Evolutionary conservation across 2,888 invertebrate genomes (phyloP), one percentile per base, ranked within the genome.

Genomic region (Epinotia ramella): DNA sequence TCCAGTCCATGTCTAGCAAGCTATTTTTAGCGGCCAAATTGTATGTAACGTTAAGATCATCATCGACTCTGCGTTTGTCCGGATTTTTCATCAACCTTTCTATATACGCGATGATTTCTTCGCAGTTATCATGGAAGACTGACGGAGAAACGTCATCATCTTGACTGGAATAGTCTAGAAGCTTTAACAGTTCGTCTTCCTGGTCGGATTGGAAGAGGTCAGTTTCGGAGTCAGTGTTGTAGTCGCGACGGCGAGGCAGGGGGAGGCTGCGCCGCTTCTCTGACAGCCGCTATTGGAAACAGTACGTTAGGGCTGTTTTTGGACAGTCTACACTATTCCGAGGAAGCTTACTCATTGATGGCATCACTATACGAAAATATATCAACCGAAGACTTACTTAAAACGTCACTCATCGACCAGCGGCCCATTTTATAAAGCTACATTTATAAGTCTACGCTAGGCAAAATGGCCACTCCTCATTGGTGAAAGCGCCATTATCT

Each of bases 161-260:
- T 84, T 96, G 96, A 80, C 95, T 95, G 81, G 96, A 96, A 88
- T 96, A 96, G 91, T 96, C 96, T 82, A 97, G 94, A 83, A 97
- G 96, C 83, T 96, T 96, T 83, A 97, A 93, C 67, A 97, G 94
- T 90, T 97, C 97, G 81, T 97, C 97, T 86, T 97, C 97, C 90
- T 97, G 97, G 87, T 97, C 97, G 24, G 97, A 97, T 87, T 96
- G 96, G 94, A 96, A 96, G 94, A 97, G 95, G 87, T 97, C 97
- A 65, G 96, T 96, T 88, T 97, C 96, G 46, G 96, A 96, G 88
- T 96, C 96, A 79, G 93, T 91, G 80, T 91, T 91, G 81, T 91
- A 91, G 44, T 91, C 92, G 82, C 80, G 78, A 89, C 88, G 57
- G 89, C 74, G 62, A 90, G 87, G 80, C 87, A 82, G 60, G 94